phyloP scores from a whole-genome alignment of 1,140 invertebrate species.

The Pseudomyrmex sp. region DNA sequence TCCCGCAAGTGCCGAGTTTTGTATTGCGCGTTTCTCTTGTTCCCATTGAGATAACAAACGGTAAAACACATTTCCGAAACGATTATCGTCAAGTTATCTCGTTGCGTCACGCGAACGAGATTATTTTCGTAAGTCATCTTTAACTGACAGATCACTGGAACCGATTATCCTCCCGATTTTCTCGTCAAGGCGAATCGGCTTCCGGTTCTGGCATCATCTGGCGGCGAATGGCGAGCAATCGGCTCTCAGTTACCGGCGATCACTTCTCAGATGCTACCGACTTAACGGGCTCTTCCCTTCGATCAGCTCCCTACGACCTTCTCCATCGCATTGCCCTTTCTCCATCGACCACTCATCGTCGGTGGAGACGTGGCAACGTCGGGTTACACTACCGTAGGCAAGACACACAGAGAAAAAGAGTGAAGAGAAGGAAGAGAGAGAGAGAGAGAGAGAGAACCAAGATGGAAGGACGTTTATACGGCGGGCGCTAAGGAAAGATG shows the following conservation, averaged over 20 bases:
- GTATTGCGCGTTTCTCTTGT: neutral
- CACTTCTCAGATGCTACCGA: conserved; percentile 75
- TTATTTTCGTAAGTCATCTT: neutral
- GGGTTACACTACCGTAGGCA: conserved; percentile 58
- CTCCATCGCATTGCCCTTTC: conserved; percentile 65
- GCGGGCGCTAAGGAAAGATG: conserved; percentile 40
- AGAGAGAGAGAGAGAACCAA: conserved; percentile 51
- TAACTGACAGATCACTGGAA: neutral
- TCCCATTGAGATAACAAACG: neutral
- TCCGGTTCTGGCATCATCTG: conserved; percentile 33
- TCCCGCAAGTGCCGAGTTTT: neutral
- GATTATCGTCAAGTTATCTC: neutral
- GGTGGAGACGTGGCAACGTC: conserved; percentile 71
- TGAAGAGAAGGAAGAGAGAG: conserved; percentile 10
- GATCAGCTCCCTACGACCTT: conserved; percentile 63
- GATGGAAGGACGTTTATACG: conserved; percentile 54
- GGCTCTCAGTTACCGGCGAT: conserved; percentile 71
- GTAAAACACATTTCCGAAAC: neutral
- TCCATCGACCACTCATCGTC: conserved; percentile 46
- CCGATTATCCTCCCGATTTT: conserved; percentile 13
- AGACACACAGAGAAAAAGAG: conserved; percentile 57
- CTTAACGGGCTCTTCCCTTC: conserved; percentile 72
- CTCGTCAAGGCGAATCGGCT: conserved; percentile 17
- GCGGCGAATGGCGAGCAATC: conserved; percentile 68
- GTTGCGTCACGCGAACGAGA: neutral